These are phyloP conservation scores for Miniopterus natalensis DNA, from an alignment of 2,113 vertebrate species.

Conservation along the genomic window DNA sequence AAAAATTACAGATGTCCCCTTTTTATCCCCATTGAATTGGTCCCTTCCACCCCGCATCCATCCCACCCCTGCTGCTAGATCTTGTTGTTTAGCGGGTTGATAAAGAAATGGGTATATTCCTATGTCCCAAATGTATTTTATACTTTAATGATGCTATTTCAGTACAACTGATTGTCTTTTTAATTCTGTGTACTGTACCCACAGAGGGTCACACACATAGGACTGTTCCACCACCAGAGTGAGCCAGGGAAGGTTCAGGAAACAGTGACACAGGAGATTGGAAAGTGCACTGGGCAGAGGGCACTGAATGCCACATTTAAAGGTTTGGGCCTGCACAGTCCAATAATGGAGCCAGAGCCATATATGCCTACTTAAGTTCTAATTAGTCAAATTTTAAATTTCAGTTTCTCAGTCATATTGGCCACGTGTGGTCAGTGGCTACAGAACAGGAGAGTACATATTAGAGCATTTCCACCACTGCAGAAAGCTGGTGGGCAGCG, in stretches of 20 bases:
- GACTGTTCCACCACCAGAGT: background rate
- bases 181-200: background rate
- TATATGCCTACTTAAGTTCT: background rate
- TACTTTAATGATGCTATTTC: background rate
- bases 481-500: background rate
- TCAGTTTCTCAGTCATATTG: background rate
- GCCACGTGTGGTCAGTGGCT: background rate
- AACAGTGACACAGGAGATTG: background rate
- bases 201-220: rapidly evolving
- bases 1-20: too few species aligned
- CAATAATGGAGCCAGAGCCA: background rate
- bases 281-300: background rate
- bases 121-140: background rate
- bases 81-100: background rate
- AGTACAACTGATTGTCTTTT: background rate
- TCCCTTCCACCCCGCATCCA: too few species aligned
- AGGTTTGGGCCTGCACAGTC: background rate
- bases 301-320: background rate
- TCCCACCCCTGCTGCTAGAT: background rate
- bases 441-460: rapidly evolving
- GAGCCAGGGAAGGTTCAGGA: background rate
- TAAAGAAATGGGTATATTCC: background rate
- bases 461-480: rapidly evolving
- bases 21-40: too few species aligned
- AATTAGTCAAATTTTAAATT: background rate